Base-by-base conservation (phyloP, 2,113 vertebrate genomes). In the Oryzias woworae region DNA sequence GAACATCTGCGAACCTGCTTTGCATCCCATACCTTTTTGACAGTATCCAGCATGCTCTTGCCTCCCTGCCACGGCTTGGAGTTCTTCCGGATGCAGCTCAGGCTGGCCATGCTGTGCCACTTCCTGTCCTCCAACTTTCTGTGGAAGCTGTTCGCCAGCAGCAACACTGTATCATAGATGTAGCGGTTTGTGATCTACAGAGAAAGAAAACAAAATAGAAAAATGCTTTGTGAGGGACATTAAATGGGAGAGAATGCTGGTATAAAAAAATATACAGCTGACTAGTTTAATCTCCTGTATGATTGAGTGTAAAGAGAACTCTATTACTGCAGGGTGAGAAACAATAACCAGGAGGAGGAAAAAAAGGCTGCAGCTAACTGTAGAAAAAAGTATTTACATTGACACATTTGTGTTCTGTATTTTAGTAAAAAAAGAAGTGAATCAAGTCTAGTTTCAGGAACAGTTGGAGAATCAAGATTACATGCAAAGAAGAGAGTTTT, bases 91-190 rank as follows among this genome's bases (percentile, higher is more conserved):
- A 98, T 98, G 86, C 97, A 99, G n/a, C 94, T 97, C 69, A 99
- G 87, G 72, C 97, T 99, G 26, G 97, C 97, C 97, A 99, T 99
- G 89, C 97, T 99, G 90, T 99, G 97, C 97, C 97, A 99, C 74
- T 99, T 98, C 55, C 97, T 91, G 83, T 99, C 97, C 82, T 99
- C 97, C 67, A 99, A 85, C 86, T 99, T 99, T 85, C 95, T 95
- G 81, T 99, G 97, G 77, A 99, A 99, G 54, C 97, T 97, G 42
- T 98, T 98, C 2, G 97, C 97, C 75, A 98, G 83, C 57, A 99
- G 86, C 53, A 99, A 89, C 70, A 99, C 96, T 0, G 94, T 94
- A 77, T 99, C 97, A 0, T 99, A 99, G 83, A 99, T 95, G 86
- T 99, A 99, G 55, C 96, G 93, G 86, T 98, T 99, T 51, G 95